Percentiles rank a stretch among this genome's conserved stretches.
These are phyloP conservation scores for Phengaris arion DNA, from an alignment of 2,888 invertebrate genomes.

Conservation along the genomic window DNA sequence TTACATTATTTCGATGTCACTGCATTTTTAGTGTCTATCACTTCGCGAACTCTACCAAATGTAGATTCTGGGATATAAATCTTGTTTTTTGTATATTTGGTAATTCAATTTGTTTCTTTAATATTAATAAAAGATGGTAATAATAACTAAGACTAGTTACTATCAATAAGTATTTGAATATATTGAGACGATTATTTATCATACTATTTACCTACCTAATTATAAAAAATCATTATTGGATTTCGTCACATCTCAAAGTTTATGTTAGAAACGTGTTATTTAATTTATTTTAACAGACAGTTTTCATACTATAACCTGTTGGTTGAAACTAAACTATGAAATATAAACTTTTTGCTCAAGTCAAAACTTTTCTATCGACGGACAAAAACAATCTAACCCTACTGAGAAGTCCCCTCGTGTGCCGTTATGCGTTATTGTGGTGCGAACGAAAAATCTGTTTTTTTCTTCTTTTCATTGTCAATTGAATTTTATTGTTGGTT, in stretches of 20 bases:
- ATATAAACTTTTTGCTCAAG: constrained; percentile 21
- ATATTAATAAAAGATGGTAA: background rate
- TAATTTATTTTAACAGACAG: no score
- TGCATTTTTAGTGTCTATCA: background rate
- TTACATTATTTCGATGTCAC: background rate
- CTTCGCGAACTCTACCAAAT: background rate
- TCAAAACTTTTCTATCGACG: constrained; percentile 22
- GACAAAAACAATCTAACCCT: constrained; percentile 67
- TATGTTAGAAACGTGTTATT: no score
- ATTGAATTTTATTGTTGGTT: constrained; percentile 79
- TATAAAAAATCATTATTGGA: background rate
- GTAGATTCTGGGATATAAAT: background rate
- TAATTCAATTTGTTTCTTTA: background rate
- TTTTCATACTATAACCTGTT: background rate
- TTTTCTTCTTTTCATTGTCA: constrained; percentile 70
- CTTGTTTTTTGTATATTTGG: background rate
- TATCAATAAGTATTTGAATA: background rate
- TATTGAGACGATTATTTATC: background rate
- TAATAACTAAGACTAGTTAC: background rate
- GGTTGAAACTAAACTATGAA: background rate
- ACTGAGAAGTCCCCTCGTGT: constrained; percentile 62
- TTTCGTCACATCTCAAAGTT: background rate
- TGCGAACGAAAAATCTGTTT: constrained; percentile 53
- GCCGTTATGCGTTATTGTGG: constrained; percentile 71
- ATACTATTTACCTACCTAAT: background rate